Conservation (phyloP, 2,888 invertebrate genomes). For the Malthinus seriepunctatus region DNA sequence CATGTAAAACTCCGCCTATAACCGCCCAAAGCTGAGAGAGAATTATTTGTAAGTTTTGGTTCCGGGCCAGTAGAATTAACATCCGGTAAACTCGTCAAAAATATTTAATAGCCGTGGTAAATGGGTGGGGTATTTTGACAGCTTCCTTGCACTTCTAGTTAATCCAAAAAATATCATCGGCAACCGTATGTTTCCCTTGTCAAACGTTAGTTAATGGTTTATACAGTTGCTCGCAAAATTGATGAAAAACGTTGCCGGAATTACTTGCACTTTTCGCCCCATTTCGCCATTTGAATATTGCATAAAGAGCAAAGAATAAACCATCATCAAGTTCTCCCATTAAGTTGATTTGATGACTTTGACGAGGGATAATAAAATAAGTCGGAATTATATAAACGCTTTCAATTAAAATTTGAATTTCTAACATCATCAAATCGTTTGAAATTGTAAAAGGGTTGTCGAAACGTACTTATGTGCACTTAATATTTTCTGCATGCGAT, state of each 20-base stretch:
- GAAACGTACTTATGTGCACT: conserved; percentile 8
- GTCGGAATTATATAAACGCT: conserved; percentile 25
- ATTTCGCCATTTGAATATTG: conserved; percentile 31
- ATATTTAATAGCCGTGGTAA: conserved; percentile 32
- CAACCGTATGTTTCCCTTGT: conserved; percentile 22
- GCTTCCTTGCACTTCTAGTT: conserved; percentile 29
- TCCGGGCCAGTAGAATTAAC: conserved; percentile 31
- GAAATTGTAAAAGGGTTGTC: not conserved
- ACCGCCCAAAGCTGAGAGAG: conserved; percentile 29
- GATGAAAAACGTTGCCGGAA: conserved; percentile 31
- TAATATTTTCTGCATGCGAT: conserved; percentile 19
- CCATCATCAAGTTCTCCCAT: conserved; percentile 22
- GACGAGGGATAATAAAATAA: conserved; percentile 31
- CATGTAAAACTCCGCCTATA: conserved; percentile 26
- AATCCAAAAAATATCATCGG: conserved; percentile 26
- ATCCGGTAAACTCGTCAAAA: conserved; percentile 35
- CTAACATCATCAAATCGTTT: not conserved
- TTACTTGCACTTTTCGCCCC: conserved; percentile 51
- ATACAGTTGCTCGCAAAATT: conserved; percentile 27
- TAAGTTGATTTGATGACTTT: conserved; percentile 26
- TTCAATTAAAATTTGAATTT: conserved; percentile 19
- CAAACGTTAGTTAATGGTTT: conserved; percentile 27
- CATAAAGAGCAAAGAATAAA: conserved; percentile 22
- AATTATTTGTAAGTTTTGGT: conserved; percentile 13
- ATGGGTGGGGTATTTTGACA: conserved; percentile 38